Base-by-base conservation (phyloP, 35 echinoderm and acorn worm species). In the Holothuria glaberrima region DNA sequence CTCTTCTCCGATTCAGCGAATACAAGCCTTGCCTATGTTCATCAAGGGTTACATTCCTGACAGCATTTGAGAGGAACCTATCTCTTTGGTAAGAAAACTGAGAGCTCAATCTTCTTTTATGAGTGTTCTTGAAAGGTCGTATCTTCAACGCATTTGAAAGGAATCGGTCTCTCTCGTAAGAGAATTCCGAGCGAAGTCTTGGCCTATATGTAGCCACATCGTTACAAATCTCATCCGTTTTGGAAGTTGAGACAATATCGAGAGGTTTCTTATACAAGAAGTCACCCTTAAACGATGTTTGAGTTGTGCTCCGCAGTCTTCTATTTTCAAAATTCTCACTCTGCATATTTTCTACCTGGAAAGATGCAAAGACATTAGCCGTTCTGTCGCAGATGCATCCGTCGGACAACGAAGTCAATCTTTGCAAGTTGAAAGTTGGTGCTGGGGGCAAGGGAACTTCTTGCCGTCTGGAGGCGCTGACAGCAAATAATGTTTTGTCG, bases 91-190 rank as follows among this genome's bases (percentile, higher is more conserved):
- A 21, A 22, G 74, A 78, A 41, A 78, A 78, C 21, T 48, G 44
- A 9, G 74, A 56, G 18, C 33, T 48, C 21, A n/a, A 22, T 75
- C 71, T 32, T 14, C 38, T n/a, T 69, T 14, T 27, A 19, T 13
- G 4, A 19, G 25, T 27, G 12, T 27, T 27, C 25, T 26, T 69
- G 2, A 29, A 27, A 30, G 25, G 66, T 69, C 31, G 25, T 17
- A 33, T 12, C 31, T 84, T 84, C 54, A 84, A 20, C 7, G 57
- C 52, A n/a, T 84, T 84, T 24, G 80, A 84, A 21, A 84, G 57
- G 16, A 84, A 61, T n/a, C 80, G 52, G 34, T 84, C 80, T 36
- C 80, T 48, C 34, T 46, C 80, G 30, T 17, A 30, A 5, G 80
- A 62, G 20, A 84, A 84, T 18, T 84, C 80, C 0, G 80, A 84